A percentile compares a stretch with the other conserved stretches of the same genome.
Evolutionary conservation across 2,113 vertebrate genomes (phyloP).

Genomic region (Aythya baeri): DNA sequence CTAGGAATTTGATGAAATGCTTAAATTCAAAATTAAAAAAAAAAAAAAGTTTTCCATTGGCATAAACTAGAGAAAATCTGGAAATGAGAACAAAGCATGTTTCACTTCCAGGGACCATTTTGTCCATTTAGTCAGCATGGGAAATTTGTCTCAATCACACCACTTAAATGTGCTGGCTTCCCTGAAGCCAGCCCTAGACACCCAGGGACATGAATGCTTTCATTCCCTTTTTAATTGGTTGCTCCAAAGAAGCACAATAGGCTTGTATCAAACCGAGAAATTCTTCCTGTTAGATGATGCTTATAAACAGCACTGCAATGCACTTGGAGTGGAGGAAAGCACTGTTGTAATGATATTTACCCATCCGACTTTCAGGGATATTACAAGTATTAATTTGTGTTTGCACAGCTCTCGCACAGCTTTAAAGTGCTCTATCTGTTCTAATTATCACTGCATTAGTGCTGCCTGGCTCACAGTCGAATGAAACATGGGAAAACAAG

Average conservation of each 20-base stretch:
- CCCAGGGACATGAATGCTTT: slow-evolving; percentile 15
- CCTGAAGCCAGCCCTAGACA: slow-evolving; percentile 34
- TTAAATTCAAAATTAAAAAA: background rate
- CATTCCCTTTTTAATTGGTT: slow-evolving; percentile 40
- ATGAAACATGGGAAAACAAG: background rate
- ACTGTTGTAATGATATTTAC: slow-evolving; percentile 48
- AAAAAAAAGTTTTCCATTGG: background rate
- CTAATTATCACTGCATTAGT: slow-evolving; percentile 20
- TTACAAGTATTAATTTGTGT: slow-evolving; percentile 42
- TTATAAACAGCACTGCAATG: slow-evolving; percentile 9
- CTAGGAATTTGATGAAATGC: slow-evolving; percentile 22
- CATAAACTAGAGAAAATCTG: slow-evolving; percentile 30
- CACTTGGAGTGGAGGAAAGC: background rate
- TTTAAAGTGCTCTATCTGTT: background rate
- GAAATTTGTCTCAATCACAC: slow-evolving; percentile 49
- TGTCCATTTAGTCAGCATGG: slow-evolving; percentile 27
- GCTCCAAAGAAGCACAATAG: slow-evolving; percentile 45
- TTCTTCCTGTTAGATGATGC: background rate
- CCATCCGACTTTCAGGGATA: background rate
- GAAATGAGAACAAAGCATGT: slow-evolving; percentile 28
- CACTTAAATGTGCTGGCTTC: background rate
- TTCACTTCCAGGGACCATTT: slow-evolving; percentile 38
- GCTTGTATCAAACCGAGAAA: slow-evolving; percentile 8
- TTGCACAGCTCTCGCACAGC: slow-evolving; percentile 30
- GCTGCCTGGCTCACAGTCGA: background rate